These are phyloP conservation scores for Sebastes trivittatus DNA, from an alignment of 2,797 vertebrate genomes.

Conservation along the genomic window DNA sequence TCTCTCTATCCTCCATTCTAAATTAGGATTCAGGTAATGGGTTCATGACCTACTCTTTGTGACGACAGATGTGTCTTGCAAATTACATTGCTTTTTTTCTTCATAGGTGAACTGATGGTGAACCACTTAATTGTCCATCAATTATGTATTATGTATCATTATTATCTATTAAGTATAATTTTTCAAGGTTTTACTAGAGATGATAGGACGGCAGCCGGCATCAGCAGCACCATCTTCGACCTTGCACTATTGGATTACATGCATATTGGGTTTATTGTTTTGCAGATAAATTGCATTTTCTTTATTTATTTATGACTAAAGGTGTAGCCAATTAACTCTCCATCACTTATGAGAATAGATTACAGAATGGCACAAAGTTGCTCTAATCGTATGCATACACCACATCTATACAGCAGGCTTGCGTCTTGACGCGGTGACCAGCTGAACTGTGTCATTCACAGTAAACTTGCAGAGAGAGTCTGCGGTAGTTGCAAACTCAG, in stretches of 20 bases:
- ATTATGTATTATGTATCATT: not conserved
- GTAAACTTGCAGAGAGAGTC: not conserved
- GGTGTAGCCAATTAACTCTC: too few species aligned
- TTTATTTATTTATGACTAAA: too few species aligned
- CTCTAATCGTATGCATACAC: not conserved
- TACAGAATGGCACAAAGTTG: not conserved
- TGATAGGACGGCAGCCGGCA: not conserved
- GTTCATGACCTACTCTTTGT: slow-evolving; percentile 29
- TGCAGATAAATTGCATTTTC: too few species aligned
- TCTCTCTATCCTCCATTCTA: slow-evolving; percentile 15
- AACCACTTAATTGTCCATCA: not conserved
- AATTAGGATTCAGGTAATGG: slow-evolving; percentile 46
- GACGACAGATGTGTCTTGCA: not conserved
- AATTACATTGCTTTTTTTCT: not conserved
- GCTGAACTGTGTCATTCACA: not conserved
- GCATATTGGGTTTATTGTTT: not conserved
- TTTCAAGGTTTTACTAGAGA: not conserved
- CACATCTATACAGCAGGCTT: not conserved
- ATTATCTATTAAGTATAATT: too few species aligned
- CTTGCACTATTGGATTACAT: not conserved
- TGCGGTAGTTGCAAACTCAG: not conserved
- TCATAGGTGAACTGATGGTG: not conserved
- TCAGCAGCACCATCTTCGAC: not conserved
- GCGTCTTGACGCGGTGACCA: not conserved
- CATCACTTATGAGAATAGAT: not conserved